Evolutionary conservation across 1,140 invertebrate genomes (phyloP).

Genomic region (Archivesica marissinica): DNA sequence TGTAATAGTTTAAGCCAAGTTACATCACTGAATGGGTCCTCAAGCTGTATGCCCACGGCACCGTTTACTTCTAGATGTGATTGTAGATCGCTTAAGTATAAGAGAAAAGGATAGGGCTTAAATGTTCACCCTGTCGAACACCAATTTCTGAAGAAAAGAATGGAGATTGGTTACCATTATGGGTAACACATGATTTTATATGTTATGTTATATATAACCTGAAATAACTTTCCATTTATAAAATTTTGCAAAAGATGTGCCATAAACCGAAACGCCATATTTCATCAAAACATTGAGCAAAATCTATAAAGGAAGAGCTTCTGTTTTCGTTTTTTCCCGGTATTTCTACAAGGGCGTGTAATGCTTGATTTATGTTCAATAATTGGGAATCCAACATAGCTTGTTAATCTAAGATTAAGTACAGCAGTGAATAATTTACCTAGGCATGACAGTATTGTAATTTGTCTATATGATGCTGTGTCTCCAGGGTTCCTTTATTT

Average conservation of each 20-base stretch:
- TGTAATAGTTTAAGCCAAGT: constrained; percentile 7
- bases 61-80: neutral
- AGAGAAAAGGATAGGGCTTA: neutral
- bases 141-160: constrained; percentile 8
- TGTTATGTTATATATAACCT: too few species aligned
- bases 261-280: too few species aligned
- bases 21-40: neutral
- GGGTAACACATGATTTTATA: too few species aligned
- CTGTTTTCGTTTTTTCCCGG: constrained; percentile 21
- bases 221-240: too few species aligned
- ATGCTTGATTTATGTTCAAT: constrained; percentile 26
- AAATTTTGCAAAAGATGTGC: constrained; percentile 20
- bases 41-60: neutral
- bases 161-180: constrained; percentile 25
- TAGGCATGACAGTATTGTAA: neutral
- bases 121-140: constrained; percentile 42
- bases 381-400: neutral
- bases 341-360: neutral
- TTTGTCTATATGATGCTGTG: constrained; percentile 2
- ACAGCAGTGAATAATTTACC: too few species aligned
- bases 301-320: constrained; percentile 64
- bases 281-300: constrained; percentile 55
- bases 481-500: neutral
- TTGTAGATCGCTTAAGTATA: too few species aligned
- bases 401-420: too few species aligned